A percentile compares a stretch with the other conserved stretches of the same genome.
phyloP scores from a whole-genome alignment of 2,888 invertebrate genomes.

The Brachypalpus laphriformis region DNA sequence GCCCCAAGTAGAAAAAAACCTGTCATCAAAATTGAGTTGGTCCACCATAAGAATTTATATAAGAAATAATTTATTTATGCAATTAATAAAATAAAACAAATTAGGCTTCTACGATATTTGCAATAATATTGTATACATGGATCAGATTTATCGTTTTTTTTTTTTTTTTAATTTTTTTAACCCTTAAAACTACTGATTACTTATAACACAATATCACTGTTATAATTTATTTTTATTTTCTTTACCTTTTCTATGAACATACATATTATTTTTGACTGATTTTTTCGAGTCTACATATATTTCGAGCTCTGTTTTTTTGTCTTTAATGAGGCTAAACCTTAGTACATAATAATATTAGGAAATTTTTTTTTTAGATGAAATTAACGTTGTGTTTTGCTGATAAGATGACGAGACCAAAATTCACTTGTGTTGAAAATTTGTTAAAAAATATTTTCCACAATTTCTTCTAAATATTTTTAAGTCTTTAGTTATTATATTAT shows the following conservation, averaged over 20 bases:
- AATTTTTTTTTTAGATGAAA: conserved; percentile 34
- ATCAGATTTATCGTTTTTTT: conserved; percentile 34
- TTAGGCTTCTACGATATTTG: conserved; percentile 1
- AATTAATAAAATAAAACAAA: conserved; percentile 35
- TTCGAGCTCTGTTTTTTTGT: conserved; percentile 11
- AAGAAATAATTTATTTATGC: conserved; percentile 62
- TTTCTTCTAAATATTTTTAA: conserved; percentile 22
- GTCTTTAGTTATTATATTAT: conserved; percentile 40
- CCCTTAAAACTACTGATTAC: conserved; percentile 21
- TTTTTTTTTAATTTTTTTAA: background rate
- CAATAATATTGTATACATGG: conserved; percentile 50
- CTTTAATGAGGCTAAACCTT: conserved; percentile 31
- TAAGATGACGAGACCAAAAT: conserved; percentile 72
- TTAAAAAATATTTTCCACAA: conserved; percentile 25
- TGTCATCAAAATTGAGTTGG: too few species aligned
- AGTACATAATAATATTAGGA: conserved; percentile 20
- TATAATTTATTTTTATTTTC: conserved; percentile 40
- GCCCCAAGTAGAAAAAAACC: too few species aligned
- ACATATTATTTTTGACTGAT: conserved; percentile 26
- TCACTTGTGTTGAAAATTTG: conserved; percentile 58
- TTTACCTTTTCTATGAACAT: conserved; percentile 11
- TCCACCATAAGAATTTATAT: background rate
- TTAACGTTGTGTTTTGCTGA: conserved; percentile 17
- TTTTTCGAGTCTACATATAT: conserved; percentile 16
- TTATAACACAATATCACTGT: conserved; percentile 65